Percentiles rank a stretch among this genome's conserved stretches.
Evolutionary conservation across 2,113 vertebrate genomes (phyloP).

Genomic region (Eretmochelys imbricata): DNA sequence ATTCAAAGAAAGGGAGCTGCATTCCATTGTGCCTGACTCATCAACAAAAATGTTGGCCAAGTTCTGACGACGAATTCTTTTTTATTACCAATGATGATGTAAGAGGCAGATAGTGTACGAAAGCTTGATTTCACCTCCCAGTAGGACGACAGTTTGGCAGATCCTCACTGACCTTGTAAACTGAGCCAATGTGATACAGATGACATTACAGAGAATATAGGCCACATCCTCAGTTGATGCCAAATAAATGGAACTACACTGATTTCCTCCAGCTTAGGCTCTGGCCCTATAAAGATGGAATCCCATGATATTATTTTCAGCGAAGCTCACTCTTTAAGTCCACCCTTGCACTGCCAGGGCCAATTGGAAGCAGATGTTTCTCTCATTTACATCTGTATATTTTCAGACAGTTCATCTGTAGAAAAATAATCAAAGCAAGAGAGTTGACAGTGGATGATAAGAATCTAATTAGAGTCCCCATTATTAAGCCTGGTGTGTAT

Average conservation of each 20-base stretch:
- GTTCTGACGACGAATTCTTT: not conserved
- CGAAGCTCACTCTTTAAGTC: conserved; percentile 24
- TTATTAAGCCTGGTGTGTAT: conserved; percentile 2
- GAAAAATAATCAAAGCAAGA: conserved; percentile 40
- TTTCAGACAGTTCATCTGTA: conserved; percentile 33
- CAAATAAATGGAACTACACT: not conserved
- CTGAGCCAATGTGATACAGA: not conserved
- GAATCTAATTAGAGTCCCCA: conserved; percentile 40
- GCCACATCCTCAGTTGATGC: not conserved
- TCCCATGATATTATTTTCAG: conserved; percentile 23
- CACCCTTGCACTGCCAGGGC: conserved; percentile 22
- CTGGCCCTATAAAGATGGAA: conserved; percentile 12
- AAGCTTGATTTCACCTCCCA: not conserved
- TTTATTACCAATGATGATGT: not conserved
- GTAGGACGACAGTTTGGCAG: not conserved
- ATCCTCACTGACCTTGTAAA: not conserved
- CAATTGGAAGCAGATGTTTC: conserved; percentile 49
- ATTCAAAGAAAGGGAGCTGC: not conserved
- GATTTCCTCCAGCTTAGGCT: conserved; percentile 22
- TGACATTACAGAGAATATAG: not conserved
- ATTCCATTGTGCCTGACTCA: not conserved
- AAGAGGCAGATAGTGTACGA: not conserved
- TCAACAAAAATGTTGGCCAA: not conserved
- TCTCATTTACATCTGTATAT: conserved; percentile 30
- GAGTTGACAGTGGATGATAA: conserved; percentile 40